A percentile compares a stretch with the other conserved stretches of the same genome.
Evolutionary conservation across 2,888 invertebrate species (phyloP).

Genomic region (Cantharis lateralis): DNA sequence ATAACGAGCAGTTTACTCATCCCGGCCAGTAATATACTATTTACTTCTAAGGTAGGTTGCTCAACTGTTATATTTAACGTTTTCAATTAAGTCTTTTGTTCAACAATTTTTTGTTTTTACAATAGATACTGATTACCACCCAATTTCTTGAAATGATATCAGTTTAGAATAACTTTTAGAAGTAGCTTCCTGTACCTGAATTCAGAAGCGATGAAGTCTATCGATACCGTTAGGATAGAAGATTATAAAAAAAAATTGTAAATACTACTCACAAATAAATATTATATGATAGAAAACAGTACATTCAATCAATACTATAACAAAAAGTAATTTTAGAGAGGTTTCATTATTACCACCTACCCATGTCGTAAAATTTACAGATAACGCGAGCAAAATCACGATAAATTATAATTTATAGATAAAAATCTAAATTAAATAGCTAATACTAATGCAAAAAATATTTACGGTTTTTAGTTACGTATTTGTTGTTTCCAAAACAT

Average conservation of each 20-base stretch:
- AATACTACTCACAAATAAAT: slow-evolving; percentile 7
- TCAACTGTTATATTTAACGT: too few species aligned
- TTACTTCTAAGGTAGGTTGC: too few species aligned
- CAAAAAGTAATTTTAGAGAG: slow-evolving; percentile 52
- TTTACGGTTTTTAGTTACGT: neutral
- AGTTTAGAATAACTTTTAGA: too few species aligned
- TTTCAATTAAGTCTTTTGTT: too few species aligned
- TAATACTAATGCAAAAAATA: neutral
- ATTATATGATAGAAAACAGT: slow-evolving; percentile 22
- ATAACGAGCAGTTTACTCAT: too few species aligned
- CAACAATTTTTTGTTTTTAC: too few species aligned
- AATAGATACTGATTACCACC: too few species aligned
- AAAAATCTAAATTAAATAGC: slow-evolving; percentile 44
- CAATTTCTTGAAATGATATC: too few species aligned
- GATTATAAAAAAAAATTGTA: too few species aligned
- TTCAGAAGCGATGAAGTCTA: neutral
- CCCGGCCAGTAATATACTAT: too few species aligned
- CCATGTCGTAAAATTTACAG: slow-evolving; percentile 42
- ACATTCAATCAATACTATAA: slow-evolving; percentile 49
- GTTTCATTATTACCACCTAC: slow-evolving; percentile 48
- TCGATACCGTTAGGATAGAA: too few species aligned
- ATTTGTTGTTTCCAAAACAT: neutral
- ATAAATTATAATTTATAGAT: slow-evolving; percentile 44
- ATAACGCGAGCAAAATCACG: slow-evolving; percentile 45
- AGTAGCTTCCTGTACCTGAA: too few species aligned